Evolutionary conservation across 2,113 vertebrate species (phyloP), one percentile per base, ranked within the genome.

Genomic region (Odontophorus gujanensis): DNA sequence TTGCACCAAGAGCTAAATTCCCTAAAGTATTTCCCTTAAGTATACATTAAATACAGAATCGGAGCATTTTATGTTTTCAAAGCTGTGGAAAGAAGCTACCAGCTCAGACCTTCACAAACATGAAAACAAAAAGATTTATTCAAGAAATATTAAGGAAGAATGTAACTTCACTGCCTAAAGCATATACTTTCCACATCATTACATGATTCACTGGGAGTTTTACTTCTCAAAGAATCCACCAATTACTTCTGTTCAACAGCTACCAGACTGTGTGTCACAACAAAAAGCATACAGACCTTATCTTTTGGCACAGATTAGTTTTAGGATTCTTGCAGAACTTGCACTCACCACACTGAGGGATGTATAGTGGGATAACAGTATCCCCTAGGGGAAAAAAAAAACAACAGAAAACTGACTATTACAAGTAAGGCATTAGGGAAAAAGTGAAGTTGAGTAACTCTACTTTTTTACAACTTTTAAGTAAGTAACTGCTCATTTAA

Each of bases 281-380:
- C 15, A 73, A 61, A 66, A 90, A 75, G 32, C 30, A 89, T 28
- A 97, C 97, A 78, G 72, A 98, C 98, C 98, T 98, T 96, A 98
- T 98, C 85, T 98, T 98, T 93, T 98, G 98, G 93, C 98, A 98
- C 63, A 98, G 97, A 75, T 98, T 98, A 19, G 98, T 98, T 96
- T 98, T 98, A 65, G 98, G 98, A 90, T 98, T 98, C 66, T 97
- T 96, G 55, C 98, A 98, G 90, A 98, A 98, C 76, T 98, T 98
- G 97, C 98, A 98, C 69, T 98, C 98, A 86, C 98, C 98, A 87
- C 98, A 98, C 75, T 98, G 98, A 17, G 98, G 98, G 26, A 98
- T 95, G 58, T 98, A 98, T 0, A 98, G 96, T 61, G 98, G 98
- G 82, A 98, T 97, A 87, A 98, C 98, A 19, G 97, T 97, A 77